Conservation (phyloP, 2,888 invertebrate species). For the Drosophila greeni region DNA sequence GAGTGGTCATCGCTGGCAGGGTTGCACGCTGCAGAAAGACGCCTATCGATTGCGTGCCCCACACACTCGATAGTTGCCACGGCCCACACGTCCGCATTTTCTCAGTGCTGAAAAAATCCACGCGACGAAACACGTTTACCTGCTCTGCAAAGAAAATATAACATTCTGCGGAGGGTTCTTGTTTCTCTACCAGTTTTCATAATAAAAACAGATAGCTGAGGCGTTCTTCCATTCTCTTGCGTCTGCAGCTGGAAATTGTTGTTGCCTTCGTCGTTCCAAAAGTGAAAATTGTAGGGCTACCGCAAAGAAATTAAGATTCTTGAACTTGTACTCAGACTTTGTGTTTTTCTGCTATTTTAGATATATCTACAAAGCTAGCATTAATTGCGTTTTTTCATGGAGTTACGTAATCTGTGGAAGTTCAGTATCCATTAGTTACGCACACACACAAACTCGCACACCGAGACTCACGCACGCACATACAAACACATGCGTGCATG, state of each 20-base stretch:
- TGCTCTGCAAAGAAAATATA: slow-evolving; percentile 5
- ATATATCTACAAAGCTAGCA: slow-evolving; percentile 41
- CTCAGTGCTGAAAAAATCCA: slow-evolving; percentile 25
- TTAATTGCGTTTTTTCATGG: slow-evolving; percentile 26
- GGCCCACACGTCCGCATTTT: slow-evolving; percentile 15
- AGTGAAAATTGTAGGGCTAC: slow-evolving; percentile 30
- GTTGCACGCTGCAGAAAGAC: slow-evolving; percentile 26
- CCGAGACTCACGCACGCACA: slow-evolving; percentile 13
- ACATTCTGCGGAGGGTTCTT: slow-evolving; percentile 1
- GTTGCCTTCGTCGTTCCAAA: slow-evolving; percentile 4
- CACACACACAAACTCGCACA: slow-evolving; percentile 6
- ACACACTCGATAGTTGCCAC: slow-evolving; percentile 34
- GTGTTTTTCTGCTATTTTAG: slow-evolving; percentile 55
- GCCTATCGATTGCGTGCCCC: slow-evolving; percentile 43
- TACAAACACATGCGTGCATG: slow-evolving; percentile 42
- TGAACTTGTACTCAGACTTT: slow-evolving; percentile 20
- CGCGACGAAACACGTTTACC: slow-evolving; percentile 59
- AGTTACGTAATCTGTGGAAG: slow-evolving; percentile 63
- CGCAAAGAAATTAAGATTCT: not conserved
- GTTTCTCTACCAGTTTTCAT: not conserved
- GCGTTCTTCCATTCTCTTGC: not conserved
- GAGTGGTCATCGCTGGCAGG: slow-evolving; percentile 31
- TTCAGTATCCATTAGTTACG: slow-evolving; percentile 26
- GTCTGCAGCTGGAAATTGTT: slow-evolving; percentile 7
- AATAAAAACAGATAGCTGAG: slow-evolving; percentile 15